A percentile compares a stretch with the other conserved stretches of the same genome.
These are phyloP conservation scores for Sinocyclocheilus anshuiensis DNA, from an alignment of 2,113 vertebrate genomes.

Conservation along the genomic window DNA sequence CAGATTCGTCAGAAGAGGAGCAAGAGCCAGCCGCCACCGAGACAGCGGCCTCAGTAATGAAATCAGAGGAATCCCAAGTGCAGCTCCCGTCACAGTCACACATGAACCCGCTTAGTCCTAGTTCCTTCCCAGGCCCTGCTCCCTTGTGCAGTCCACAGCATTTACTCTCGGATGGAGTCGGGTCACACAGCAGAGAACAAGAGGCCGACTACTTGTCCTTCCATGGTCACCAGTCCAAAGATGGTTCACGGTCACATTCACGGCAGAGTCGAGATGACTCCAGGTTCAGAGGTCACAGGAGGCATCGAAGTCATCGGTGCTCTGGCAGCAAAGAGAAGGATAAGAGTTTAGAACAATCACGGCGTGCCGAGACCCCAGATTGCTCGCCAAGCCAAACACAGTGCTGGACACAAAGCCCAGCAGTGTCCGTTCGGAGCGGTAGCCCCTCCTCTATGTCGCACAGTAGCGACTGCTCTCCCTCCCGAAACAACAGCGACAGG, in stretches of 20 bases:
- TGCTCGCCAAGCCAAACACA: not conserved
- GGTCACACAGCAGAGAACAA: not conserved
- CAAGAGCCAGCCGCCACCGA: conserved; percentile 74
- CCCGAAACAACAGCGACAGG: conserved; percentile 56
- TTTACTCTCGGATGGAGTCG: not conserved
- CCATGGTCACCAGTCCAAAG: not conserved
- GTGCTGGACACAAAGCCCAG: not conserved
- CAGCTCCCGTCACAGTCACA: not conserved
- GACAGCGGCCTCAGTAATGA: conserved; percentile 61
- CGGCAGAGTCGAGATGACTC: not conserved
- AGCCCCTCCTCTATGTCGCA: not conserved
- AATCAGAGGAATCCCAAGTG: conserved; percentile 18
- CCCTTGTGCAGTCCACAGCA: conserved; percentile 15
- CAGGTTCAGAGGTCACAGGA: not conserved
- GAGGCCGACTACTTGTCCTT: not conserved
- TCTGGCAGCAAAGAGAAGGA: not conserved
- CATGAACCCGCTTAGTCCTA: not conserved
- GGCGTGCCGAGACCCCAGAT: not conserved
- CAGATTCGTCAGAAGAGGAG: conserved; percentile 79
- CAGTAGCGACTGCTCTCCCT: conserved; percentile 37
- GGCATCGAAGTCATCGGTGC: not conserved
- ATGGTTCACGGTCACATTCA: not conserved
- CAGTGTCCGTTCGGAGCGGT: not conserved
- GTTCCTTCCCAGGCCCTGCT: not conserved
- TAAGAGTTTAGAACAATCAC: not conserved